Evolutionary conservation across 2,113 vertebrate genomes (phyloP), one percentile per base, ranked within the genome.

Genomic region (Corynorhinus townsendii): DNA sequence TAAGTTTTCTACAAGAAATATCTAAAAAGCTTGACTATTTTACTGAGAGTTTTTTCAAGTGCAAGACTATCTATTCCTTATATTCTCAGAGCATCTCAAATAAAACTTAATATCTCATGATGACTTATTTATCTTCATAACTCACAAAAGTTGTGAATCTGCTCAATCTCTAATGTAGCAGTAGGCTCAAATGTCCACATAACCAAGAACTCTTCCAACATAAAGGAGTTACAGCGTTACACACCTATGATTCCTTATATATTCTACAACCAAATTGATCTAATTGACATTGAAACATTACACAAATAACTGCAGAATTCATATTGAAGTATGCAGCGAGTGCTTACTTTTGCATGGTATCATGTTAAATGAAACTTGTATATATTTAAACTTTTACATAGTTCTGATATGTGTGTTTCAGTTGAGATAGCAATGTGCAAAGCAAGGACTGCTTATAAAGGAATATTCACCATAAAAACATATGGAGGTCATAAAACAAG

Each of bases 361-460:
- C 59, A 68, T 43, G 15, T 76, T 76, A 95, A 92, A 52, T 35
- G 22, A 95, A 95, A 95, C 30, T n/a, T 80, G 30, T 54, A n/a
- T 43, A 30, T 84, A 64, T 52, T n/a, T 69, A 95, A 30, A 76
- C 43, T 45, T 76, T 76, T 76, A 49, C 47, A 49, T 59, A 47
- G 15, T 30, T 72, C 24, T 91, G 7, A 45, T 33, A 81, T 47
- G 11, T 30, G 47, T 20, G 24, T 82, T 95, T 92, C 28, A 84
- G 17, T 79, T 77, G 77, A 84, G 62, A 89, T 5, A 24, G 43
- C 71, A 89, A 62, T 62, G 28, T 69, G 45, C 76, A 75, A 83
- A 76, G 33, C 38, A 83, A 92, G 43, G 19, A n/a, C 24, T 68
- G 15, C 11, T 76, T 76, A 4, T 43, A 64, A 64, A 64, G 24